These are phyloP conservation scores for Mya arenaria DNA, from an alignment of 1,140 invertebrate species.

Conservation along the genomic window DNA sequence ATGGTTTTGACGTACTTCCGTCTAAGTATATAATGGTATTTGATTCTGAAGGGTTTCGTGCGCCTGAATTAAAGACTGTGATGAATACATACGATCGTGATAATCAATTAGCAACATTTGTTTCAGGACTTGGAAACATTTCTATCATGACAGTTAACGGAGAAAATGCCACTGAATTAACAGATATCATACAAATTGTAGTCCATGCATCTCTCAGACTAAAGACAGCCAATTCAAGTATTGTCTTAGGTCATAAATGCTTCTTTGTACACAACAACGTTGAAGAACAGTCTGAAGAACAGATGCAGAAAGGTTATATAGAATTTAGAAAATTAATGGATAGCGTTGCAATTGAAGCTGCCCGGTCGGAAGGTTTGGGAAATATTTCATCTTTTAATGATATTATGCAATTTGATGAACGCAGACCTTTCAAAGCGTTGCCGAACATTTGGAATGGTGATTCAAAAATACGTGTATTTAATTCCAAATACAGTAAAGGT, in stretches of 20 bases:
- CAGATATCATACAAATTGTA: slow-evolving; percentile 50
- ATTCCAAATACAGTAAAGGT: too few relatives aligned
- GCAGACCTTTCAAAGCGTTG: too few relatives aligned
- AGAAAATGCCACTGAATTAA: slow-evolving; percentile 40
- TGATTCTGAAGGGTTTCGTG: slow-evolving; percentile 29
- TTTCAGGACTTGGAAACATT: slow-evolving; percentile 47
- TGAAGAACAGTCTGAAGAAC: not conserved
- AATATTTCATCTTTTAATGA: slow-evolving; percentile 29
- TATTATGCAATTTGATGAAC: slow-evolving; percentile 46
- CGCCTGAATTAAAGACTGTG: slow-evolving; percentile 8
- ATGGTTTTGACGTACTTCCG: not conserved
- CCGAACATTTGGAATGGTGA: too few relatives aligned
- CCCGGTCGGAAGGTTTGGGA: slow-evolving; percentile 15
- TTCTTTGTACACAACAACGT: slow-evolving; percentile 53
- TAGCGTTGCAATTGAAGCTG: slow-evolving; percentile 22
- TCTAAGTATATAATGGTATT: slow-evolving; percentile 8
- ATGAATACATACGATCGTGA: slow-evolving; percentile 16
- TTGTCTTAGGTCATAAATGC: not conserved
- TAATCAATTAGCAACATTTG: slow-evolving; percentile 50
- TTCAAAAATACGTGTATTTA: too few relatives aligned
- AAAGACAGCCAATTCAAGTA: slow-evolving; percentile 30
- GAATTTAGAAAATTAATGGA: slow-evolving; percentile 21
- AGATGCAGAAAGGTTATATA: slow-evolving; percentile 3
- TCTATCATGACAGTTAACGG: slow-evolving; percentile 50
- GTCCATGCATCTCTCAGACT: slow-evolving; percentile 35